A percentile compares a stretch with the other conserved stretches of the same genome.
phyloP scores from a whole-genome alignment of 2,113 vertebrate genomes.

The Tachysurus fulvidraco region DNA sequence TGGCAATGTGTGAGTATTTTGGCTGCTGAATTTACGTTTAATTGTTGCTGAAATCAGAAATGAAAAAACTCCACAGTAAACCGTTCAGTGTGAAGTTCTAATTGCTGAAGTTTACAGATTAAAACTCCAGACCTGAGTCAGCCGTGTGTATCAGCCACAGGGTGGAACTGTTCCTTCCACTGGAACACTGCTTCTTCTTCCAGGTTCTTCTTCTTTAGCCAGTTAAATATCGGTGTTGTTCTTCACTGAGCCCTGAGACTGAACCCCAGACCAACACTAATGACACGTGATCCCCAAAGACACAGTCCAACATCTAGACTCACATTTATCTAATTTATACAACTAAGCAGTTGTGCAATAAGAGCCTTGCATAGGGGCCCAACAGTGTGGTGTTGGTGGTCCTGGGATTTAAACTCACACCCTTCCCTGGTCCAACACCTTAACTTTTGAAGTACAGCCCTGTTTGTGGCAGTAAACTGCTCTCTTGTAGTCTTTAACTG shows the following conservation, averaged over 20 bases:
- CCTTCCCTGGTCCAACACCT: no score
- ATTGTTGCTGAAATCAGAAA: not conserved
- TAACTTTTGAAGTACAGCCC: no score
- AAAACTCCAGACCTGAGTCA: not conserved
- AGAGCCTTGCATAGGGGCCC: no score
- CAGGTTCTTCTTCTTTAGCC: no score
- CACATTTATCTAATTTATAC: no score
- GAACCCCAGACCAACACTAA: not conserved
- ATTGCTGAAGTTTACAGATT: not conserved
- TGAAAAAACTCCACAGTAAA: not conserved
- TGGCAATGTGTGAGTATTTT: slow-evolving; percentile 94
- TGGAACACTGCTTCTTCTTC: no score
- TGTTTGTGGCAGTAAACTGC: not conserved
- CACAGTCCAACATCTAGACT: not conserved
- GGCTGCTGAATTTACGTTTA: no score
- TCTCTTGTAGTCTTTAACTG: not conserved
- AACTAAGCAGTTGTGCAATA: no score
- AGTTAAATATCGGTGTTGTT: not conserved
- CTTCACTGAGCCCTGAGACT: not conserved
- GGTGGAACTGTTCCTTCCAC: no score
- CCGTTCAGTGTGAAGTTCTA: not conserved
- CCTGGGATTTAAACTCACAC: no score
- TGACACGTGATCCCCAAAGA: not conserved
- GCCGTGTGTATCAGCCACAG: no score
- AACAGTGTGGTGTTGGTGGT: no score